These are phyloP conservation scores for Himantopus leucocephalus DNA, from an alignment of 2,113 vertebrate genomes.

Conservation along the genomic window DNA sequence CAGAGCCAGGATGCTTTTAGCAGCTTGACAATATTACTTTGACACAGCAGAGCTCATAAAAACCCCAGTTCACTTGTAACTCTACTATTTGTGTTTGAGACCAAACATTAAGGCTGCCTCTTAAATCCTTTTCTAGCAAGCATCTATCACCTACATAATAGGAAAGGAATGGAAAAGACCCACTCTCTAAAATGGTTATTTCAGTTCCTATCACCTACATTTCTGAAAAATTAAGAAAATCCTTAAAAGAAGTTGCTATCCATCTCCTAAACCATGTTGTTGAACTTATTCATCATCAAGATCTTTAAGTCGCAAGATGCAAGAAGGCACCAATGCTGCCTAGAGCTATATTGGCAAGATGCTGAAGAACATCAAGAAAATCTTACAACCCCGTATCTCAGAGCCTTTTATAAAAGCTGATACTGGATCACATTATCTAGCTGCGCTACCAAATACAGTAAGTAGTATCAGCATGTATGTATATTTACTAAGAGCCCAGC, in stretches of 20 bases:
- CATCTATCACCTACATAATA: neutral
- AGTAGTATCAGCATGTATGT: neutral
- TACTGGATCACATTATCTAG: too few relatives aligned
- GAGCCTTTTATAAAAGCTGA: neutral
- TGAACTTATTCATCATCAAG: neutral
- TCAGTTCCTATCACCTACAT: neutral
- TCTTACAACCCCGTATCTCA: too few relatives aligned
- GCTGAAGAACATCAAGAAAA: neutral
- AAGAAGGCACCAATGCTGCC: neutral
- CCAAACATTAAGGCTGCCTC: neutral
- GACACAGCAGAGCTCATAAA: neutral
- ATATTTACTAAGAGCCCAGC: neutral
- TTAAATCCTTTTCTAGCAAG: neutral
- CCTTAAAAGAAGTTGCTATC: neutral
- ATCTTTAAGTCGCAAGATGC: neutral
- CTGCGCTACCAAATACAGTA: neutral
- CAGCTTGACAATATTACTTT: neutral
- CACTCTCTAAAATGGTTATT: neutral
- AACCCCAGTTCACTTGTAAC: neutral
- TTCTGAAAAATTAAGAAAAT: neutral
- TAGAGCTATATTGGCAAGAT: neutral
- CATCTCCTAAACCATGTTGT: rapidly evolving
- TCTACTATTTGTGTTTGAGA: neutral
- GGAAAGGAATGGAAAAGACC: rapidly evolving
- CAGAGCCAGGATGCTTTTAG: neutral